Evolutionary conservation across 2,113 vertebrate species (phyloP), one percentile per base, ranked within the genome.

Genomic region (Myocastor coypus): DNA sequence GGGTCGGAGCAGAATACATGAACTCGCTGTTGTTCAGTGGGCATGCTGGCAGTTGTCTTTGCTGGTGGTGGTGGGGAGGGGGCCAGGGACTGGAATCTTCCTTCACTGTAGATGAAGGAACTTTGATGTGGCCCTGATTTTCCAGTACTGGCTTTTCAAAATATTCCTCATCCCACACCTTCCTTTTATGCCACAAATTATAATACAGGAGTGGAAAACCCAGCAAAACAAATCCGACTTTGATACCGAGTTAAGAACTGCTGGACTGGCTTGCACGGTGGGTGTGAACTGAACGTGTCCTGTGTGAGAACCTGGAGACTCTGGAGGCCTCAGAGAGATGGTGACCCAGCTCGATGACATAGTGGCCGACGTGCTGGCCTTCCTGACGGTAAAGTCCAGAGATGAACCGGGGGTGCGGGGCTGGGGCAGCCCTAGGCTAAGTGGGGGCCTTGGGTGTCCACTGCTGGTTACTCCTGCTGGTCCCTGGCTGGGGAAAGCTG

Each of bases 211-310:
- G 7, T 1, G 1, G 42, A 30, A 78, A 28, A 50, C 42, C 5
- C 28, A 26, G 9, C 1, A 3, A 37, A 69, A 61, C 24, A 1
- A 0, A 17, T 69, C 14, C 2, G 22, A 7, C 28, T 24, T 46
- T 12, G 3, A 2, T 6, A 64, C 5, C 1, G 10, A 75, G 40
- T 9, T 9, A 3, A 10, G 69, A 55, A 5, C 30, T 7, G 0
- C 5, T 0, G 3, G 69, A 4, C 59, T n/a, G 88, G 46, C 12
- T 26, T 50, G 2, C 13, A 13, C 0, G 0, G 50, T 0, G 0
- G 59, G 22, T 52, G 0, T n/a, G 42, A 30, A 1, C 0, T 0
- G 13, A 40, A 19, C 2, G 12, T 13, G 37, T 26, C 16, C 13
- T 5, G 8, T 28, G 34, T 59, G 4, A 3, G 34, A 46, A 26